Conservation (phyloP, 2,797 vertebrate genomes). For the Sus cebifrons region DNA sequence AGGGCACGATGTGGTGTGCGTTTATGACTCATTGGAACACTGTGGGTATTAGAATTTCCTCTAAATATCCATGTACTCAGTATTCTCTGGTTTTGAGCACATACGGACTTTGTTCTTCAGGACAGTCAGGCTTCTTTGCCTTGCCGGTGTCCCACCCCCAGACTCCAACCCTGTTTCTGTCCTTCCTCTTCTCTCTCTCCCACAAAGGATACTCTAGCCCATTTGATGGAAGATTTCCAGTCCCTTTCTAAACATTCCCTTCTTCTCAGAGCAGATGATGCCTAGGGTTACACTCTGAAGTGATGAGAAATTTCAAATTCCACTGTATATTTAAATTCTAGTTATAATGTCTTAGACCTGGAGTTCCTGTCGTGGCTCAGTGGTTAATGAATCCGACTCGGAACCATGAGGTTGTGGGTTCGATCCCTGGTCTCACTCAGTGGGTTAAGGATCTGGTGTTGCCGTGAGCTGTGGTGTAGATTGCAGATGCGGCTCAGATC, state of each 20-base stretch:
- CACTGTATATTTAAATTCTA: constrained; percentile 1
- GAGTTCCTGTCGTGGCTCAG: too few relatives aligned
- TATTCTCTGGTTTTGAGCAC: constrained; percentile 7
- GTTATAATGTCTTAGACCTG: neutral
- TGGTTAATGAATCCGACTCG: too few relatives aligned
- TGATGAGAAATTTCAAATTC: constrained; percentile 14
- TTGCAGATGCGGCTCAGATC: too few relatives aligned
- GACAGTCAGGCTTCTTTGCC: neutral
- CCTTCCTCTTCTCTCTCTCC: too few relatives aligned
- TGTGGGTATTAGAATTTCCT: neutral
- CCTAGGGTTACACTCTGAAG: neutral
- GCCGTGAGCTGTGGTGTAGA: too few relatives aligned
- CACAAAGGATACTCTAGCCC: neutral
- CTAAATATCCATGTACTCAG: constrained; percentile 7
- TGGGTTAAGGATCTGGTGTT: too few relatives aligned
- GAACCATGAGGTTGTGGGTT: too few relatives aligned
- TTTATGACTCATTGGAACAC: constrained; percentile 35
- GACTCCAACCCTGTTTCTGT: neutral
- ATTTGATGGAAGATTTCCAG: neutral
- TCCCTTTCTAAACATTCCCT: neutral
- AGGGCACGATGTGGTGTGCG: neutral
- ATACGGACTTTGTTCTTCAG: neutral
- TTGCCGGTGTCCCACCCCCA: neutral
- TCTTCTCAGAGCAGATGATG: neutral
- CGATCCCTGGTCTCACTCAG: too few relatives aligned